Evolutionary conservation across 2,113 vertebrate genomes (phyloP).

Genomic region (Alexandromys fortis): DNA sequence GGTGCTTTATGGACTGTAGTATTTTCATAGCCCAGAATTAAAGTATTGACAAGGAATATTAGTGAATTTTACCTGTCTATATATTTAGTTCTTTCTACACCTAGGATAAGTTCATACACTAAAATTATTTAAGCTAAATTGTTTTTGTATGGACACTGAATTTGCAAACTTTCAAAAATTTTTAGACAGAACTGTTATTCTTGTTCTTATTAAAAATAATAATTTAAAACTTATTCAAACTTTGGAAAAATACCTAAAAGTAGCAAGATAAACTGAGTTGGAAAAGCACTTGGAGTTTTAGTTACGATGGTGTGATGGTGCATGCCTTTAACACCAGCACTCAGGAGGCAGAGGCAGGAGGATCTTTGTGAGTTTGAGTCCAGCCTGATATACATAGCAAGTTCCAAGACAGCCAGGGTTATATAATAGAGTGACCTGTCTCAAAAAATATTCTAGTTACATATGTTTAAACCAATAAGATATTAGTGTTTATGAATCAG

Average conservation of each 20-base stretch:
- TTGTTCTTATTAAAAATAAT: constrained; percentile 11
- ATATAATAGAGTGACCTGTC: neutral
- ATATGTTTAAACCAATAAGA: neutral
- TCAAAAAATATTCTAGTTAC: neutral
- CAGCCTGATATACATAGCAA: neutral
- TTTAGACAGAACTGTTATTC: constrained; percentile 22
- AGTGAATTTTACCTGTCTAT: neutral
- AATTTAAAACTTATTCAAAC: neutral
- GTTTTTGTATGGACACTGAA: constrained; percentile 19
- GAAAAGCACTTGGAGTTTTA: neutral
- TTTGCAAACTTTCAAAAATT: neutral
- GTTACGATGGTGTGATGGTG: no score
- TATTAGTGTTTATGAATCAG: neutral
- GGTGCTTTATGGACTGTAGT: neutral
- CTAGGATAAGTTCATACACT: neutral
- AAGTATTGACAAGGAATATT: neutral
- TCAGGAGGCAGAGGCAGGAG: neutral
- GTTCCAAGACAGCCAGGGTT: neutral
- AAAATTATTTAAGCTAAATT: neutral
- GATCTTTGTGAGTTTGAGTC: neutral
- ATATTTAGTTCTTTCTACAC: neutral
- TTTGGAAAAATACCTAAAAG: neutral
- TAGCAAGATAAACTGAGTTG: neutral
- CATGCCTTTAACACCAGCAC: neutral
- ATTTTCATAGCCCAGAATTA: neutral